Conservation (phyloP, 2,113 vertebrate genomes). For the Alouatta palliata region DNA sequence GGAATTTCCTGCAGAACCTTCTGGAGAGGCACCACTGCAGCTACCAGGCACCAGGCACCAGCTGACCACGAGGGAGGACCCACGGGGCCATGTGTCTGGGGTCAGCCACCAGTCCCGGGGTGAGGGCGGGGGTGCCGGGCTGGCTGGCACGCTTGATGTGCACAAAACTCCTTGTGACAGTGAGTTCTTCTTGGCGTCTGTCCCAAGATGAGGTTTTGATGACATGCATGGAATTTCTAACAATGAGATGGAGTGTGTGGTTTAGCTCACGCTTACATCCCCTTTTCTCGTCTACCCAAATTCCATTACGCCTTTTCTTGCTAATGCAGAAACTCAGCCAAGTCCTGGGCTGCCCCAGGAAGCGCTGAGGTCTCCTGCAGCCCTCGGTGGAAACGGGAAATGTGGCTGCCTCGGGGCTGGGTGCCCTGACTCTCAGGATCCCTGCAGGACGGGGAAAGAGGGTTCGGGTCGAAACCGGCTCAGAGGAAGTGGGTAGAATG, state of each 20-base stretch:
- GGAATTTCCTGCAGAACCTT: background rate
- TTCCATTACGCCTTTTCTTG: slow-evolving; percentile 28
- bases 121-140: background rate
- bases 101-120: background rate
- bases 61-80: too few species aligned
- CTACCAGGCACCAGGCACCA: too few species aligned
- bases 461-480: fast-evolving
- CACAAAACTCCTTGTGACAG: background rate
- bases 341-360: background rate
- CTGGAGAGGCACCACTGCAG: background rate
- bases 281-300: background rate
- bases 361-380: background rate
- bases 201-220: background rate
- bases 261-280: background rate
- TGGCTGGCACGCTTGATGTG: fast-evolving
- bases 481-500: background rate
- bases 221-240: background rate
- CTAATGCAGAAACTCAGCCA: background rate
- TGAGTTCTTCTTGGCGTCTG: background rate
- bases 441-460: fast-evolving
- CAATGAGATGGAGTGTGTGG: background rate
- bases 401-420: fast-evolving
- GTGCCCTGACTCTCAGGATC: background rate
- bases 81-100: background rate
- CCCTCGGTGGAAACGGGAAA: background rate